Conservation (phyloP, 2,888 invertebrate genomes). For the Chrysotoxum bicinctum region DNA sequence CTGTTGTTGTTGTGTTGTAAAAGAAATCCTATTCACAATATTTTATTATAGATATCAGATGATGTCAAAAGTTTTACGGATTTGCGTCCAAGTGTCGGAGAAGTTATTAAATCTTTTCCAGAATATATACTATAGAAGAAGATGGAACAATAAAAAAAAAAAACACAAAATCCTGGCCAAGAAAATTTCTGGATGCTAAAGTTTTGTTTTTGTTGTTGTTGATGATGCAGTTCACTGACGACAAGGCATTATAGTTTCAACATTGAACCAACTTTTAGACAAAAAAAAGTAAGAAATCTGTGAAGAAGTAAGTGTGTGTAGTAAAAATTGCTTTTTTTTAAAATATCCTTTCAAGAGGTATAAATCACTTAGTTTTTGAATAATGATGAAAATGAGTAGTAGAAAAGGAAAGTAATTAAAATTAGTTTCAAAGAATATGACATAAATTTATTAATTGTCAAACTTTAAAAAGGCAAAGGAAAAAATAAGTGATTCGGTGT, state of each 20-base stretch:
- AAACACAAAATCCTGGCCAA: neutral
- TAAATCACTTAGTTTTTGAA: conserved; percentile 13
- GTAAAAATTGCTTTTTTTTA: neutral
- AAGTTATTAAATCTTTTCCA: conserved; percentile 62
- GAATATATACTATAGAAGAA: conserved; percentile 15
- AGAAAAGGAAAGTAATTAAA: neutral
- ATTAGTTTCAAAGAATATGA: conserved; percentile 2
- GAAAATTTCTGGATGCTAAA: conserved; percentile 3
- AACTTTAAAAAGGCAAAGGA: neutral
- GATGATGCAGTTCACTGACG: conserved; percentile 6
- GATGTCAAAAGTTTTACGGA: conserved; percentile 69
- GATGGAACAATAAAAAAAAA: neutral
- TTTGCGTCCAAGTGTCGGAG: conserved; percentile 67
- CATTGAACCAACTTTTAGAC: neutral
- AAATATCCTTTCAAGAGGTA: neutral
- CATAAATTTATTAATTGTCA: conserved; percentile 3
- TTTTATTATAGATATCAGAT: conserved; percentile 50
- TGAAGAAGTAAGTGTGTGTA: no score
- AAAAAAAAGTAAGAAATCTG: neutral
- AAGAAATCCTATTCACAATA: conserved; percentile 7
- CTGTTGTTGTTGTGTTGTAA: neutral
- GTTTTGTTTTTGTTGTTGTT: neutral
- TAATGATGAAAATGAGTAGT: neutral
- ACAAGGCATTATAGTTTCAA: neutral
- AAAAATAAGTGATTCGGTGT: neutral